Conservation (phyloP, 2,797 vertebrate genomes). For the Jordanella pulchra region DNA sequence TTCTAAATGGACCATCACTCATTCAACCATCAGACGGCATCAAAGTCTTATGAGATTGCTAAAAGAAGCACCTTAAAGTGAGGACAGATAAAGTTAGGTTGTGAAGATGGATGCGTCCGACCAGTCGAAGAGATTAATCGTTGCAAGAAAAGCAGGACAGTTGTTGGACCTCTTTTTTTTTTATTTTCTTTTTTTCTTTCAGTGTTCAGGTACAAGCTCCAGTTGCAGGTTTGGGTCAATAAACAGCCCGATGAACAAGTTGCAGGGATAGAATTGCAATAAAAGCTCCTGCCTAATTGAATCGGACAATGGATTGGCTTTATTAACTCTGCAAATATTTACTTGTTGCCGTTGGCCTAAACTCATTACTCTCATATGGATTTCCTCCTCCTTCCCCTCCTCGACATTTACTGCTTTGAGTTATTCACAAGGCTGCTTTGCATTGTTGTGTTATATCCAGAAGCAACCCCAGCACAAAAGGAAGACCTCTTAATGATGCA, state of each 20-base stretch:
- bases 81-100: slow-evolving; percentile 59
- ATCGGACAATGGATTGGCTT: slow-evolving; percentile 65
- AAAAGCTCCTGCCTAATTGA: slow-evolving; percentile 61
- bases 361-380: slow-evolving; percentile 81
- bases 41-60: slow-evolving; percentile 49
- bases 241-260: slow-evolving; percentile 16
- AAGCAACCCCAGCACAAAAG: slow-evolving; percentile 51
- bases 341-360: slow-evolving; percentile 62
- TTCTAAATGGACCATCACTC: slow-evolving; percentile 64
- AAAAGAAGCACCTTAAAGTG: slow-evolving; percentile 50
- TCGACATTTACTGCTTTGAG: slow-evolving; percentile 74
- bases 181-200: too few relatives aligned
- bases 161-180: not conserved
- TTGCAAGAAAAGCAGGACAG: not conserved
- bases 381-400: slow-evolving; percentile 69
- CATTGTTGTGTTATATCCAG: slow-evolving; percentile 78
- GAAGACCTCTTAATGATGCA: slow-evolving; percentile 34
- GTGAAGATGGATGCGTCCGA: slow-evolving; percentile 36
- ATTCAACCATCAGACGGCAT: slow-evolving; percentile 55
- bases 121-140: slow-evolving; percentile 34
- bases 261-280: slow-evolving; percentile 18
- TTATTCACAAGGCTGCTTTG: slow-evolving; percentile 72
- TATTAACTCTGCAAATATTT: slow-evolving; percentile 79
- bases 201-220: slow-evolving; percentile 15
- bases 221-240: slow-evolving; percentile 44